Evolutionary conservation across 2,113 vertebrate species (phyloP), one percentile per base, ranked within the genome.

Genomic region (Percopsis transmontana): DNA sequence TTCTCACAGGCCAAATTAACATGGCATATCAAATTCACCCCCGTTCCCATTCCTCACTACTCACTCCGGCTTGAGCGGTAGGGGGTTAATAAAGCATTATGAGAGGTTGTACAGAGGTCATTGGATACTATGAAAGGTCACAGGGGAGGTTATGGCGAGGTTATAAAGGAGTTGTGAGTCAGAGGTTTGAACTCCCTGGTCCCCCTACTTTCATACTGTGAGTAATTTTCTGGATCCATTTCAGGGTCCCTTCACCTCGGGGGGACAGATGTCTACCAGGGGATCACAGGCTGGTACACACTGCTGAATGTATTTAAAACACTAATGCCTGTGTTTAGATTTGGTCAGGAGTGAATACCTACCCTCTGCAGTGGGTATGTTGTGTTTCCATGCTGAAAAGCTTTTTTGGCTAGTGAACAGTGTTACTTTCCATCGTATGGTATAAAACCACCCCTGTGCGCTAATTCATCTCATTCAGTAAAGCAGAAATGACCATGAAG

Each of bases 151-250:
- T 21, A 14, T 41, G 1, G 45, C 39, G 61, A 61, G 84, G 76
- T 87, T 68, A 62, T 66, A 74, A 69, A 68, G 60, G 58, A 61
- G 74, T 65, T 61, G 48, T 77, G 82, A 81, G 77, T 79, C 75
- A 84, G 55, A 76, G 40, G 77, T 68, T 79, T 79, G 75, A 81
- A 79, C 86, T 72, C 63, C 65, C 77, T 60, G 64, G 27, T 7
- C 58, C 69, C 51, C 40, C 60, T 54, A 58, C 40, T 64, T 81
- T 70, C 61, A 44, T 59, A 67, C 62, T 74, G 74, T 78, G 82
- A 86, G 71, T 85, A 75, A 84, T 82, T 86, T 79, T 84, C 79
- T 81, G 78, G 87, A 84, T 86, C 76, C 64, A 82, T 88, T 86
- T 87, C 77, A 78, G 80, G 69, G 79, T 86, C 71, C 20, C 15